Conservation (phyloP, 2,888 invertebrate species). For the Nasonia oneida region DNA sequence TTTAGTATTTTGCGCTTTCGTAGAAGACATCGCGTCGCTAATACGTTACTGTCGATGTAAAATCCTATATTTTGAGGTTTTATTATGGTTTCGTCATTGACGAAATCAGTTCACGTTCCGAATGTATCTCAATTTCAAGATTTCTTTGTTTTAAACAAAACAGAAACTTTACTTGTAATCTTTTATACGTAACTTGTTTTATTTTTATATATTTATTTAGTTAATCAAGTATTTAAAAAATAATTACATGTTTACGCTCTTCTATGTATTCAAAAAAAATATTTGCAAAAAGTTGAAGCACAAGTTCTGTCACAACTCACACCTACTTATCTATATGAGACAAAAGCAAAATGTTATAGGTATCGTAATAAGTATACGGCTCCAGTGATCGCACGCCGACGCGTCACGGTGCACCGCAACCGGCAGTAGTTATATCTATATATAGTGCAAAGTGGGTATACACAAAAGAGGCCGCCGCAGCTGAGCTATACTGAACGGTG, state of each 20-base stretch:
- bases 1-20: neutral
- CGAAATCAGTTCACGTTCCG: neutral
- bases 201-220: no score
- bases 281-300: no score
- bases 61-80: neutral
- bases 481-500: neutral
- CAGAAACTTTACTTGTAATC: neutral
- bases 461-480: neutral
- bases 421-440: neutral
- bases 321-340: no score
- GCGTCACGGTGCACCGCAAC: neutral
- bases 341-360: no score
- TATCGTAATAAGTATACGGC: no score
- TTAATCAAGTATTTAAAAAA: no score
- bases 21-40: neutral
- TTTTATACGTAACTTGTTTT: no score
- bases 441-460: neutral
- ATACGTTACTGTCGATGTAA: no score
- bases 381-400: neutral
- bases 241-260: neutral
- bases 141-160: slow-evolving; percentile 8
- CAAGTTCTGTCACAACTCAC: no score
- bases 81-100: neutral
- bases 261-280: neutral
- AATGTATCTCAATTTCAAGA: neutral